Conservation (phyloP, 2,888 invertebrate species). For the Netelia melanura region DNA sequence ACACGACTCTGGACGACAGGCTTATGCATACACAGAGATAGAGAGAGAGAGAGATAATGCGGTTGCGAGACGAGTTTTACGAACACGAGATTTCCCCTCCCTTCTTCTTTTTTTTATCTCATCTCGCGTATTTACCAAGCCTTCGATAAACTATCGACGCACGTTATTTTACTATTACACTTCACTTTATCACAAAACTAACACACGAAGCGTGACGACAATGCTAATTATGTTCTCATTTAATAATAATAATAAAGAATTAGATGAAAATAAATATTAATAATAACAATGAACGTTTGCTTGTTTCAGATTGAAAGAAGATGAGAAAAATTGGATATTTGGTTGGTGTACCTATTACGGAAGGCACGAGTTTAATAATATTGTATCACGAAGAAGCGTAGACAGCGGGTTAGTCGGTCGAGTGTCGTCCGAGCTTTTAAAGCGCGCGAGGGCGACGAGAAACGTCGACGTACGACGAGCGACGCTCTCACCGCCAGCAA, state of each 20-base stretch:
- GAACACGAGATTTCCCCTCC: slow-evolving; percentile 35
- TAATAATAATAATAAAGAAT: background rate
- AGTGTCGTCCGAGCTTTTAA: slow-evolving; percentile 52
- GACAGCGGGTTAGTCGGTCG: slow-evolving; percentile 60
- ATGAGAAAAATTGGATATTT: background rate
- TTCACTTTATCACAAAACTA: background rate
- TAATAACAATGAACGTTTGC: background rate
- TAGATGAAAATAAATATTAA: background rate
- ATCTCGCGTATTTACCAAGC: slow-evolving; percentile 5
- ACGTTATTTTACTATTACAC: background rate
- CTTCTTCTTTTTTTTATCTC: background rate
- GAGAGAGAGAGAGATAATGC: slow-evolving; percentile 32
- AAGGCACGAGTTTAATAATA: slow-evolving; percentile 39
- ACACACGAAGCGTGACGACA: background rate
- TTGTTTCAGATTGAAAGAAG: background rate
- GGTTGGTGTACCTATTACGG: slow-evolving; percentile 44
- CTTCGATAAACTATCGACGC: slow-evolving; percentile 13
- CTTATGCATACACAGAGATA: slow-evolving; percentile 18
- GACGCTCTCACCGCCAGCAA: slow-evolving; percentile 33
- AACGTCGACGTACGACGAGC: slow-evolving; percentile 17
- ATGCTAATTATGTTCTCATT: background rate
- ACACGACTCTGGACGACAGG: slow-evolving; percentile 41
- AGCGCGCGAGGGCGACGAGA: slow-evolving; percentile 24
- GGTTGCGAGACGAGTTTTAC: slow-evolving; percentile 48
- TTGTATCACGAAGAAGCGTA: slow-evolving; percentile 18